phyloP scores from a whole-genome alignment of 2,888 invertebrate genomes.

The Koerneria pararmatus region DNA sequence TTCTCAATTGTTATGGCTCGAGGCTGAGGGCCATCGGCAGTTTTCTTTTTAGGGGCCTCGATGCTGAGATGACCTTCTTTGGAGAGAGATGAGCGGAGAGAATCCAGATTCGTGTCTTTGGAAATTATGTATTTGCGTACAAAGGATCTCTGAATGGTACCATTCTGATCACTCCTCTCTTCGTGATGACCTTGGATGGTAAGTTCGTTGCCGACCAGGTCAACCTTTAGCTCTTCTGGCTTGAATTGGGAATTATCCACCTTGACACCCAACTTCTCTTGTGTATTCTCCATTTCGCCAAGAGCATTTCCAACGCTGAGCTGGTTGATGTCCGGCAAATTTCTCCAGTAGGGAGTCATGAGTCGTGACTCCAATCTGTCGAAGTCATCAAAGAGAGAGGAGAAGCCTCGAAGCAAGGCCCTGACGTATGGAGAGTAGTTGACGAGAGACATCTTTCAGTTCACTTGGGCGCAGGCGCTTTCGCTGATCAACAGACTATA shows the following conservation, averaged over 20 bases:
- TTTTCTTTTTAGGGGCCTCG: constrained; percentile 22
- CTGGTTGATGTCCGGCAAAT: too few species aligned
- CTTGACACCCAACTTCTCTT: constrained; percentile 30
- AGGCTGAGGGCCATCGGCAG: not conserved
- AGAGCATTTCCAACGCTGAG: too few species aligned
- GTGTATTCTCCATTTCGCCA: constrained; percentile 26
- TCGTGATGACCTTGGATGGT: constrained; percentile 30
- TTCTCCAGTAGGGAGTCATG: too few species aligned
- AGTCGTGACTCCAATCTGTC: too few species aligned
- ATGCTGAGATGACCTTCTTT: constrained; percentile 16
- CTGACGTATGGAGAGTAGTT: too few species aligned
- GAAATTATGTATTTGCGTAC: constrained; percentile 19
- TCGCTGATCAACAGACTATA: too few species aligned
- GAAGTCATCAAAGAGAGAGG: too few species aligned
- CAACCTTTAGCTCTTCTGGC: constrained; percentile 35
- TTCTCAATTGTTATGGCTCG: too few species aligned
- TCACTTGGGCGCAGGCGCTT: too few species aligned
- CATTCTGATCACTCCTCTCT: constrained; percentile 17
- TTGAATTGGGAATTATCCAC: constrained; percentile 34
- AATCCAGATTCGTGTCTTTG: constrained; percentile 11
- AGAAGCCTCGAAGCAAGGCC: too few species aligned
- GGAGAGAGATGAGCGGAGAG: constrained; percentile 21
- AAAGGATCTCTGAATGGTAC: constrained; percentile 23
- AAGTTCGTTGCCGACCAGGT: constrained; percentile 31
- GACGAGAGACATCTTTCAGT: too few species aligned